phyloP scores from a whole-genome alignment of 1,140 invertebrate species.

The Scaptomyza hsui region DNA sequence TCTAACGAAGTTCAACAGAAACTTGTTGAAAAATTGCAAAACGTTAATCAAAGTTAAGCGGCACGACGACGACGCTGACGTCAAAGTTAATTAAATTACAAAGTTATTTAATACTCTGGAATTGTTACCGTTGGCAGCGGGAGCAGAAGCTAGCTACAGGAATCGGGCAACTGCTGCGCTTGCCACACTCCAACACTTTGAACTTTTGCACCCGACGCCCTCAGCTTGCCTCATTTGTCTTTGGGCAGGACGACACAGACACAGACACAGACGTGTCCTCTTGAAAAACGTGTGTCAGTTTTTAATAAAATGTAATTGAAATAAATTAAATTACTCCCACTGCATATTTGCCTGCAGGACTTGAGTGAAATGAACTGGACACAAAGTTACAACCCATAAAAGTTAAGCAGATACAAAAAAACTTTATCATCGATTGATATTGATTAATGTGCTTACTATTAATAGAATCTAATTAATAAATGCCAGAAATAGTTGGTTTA shows the following conservation, averaged over 20 bases:
- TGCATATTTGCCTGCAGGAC: slow-evolving; percentile 30
- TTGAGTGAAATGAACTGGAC: slow-evolving; percentile 23
- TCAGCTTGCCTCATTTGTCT: slow-evolving; percentile 28
- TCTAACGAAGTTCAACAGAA: slow-evolving; percentile 64
- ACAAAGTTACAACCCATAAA: background rate
- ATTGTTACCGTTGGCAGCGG: slow-evolving; percentile 56
- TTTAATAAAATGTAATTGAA: slow-evolving; percentile 81
- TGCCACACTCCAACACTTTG: slow-evolving; percentile 40
- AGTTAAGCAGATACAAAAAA: background rate
- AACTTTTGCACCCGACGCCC: slow-evolving; percentile 48
- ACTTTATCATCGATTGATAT: background rate
- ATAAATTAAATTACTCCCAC: slow-evolving; percentile 64
- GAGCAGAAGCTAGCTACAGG: slow-evolving; percentile 31
- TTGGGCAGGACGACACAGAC: background rate
- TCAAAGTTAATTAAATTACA: slow-evolving; percentile 83
- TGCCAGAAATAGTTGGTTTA: too few species aligned
- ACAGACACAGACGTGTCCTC: background rate
- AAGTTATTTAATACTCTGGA: slow-evolving; percentile 82
- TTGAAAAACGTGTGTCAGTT: slow-evolving; percentile 61
- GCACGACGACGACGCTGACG: slow-evolving; percentile 54
- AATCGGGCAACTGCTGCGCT: slow-evolving; percentile 23
- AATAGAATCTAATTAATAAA: too few species aligned
- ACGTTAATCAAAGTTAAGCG: slow-evolving; percentile 83
- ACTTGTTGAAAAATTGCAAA: slow-evolving; percentile 80
- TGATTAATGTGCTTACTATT: background rate